Percentiles rank a stretch among this genome's conserved stretches.
Evolutionary conservation across 2,797 vertebrate species (phyloP).

Genomic region (Syngnathus acus): DNA sequence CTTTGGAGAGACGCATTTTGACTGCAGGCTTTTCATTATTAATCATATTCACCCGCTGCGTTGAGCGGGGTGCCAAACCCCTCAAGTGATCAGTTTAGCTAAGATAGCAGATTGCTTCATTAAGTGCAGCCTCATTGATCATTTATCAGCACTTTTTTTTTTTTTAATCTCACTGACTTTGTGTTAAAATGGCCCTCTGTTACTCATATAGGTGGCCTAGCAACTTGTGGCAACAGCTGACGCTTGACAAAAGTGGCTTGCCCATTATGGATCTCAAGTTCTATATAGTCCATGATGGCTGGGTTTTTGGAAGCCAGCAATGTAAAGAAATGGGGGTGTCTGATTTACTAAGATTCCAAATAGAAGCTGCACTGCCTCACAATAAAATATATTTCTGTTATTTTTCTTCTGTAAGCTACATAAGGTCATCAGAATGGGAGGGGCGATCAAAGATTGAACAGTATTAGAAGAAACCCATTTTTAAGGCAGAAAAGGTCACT

Average conservation of each 20-base stretch:
- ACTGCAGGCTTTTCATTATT: constrained; percentile 5
- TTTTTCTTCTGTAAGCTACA: not conserved
- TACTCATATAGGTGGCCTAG: not conserved
- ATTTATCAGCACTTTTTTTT: not conserved
- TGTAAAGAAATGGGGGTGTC: constrained; percentile 17
- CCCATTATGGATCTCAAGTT: not conserved
- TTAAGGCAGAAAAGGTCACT: not conserved
- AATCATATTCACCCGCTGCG: not conserved
- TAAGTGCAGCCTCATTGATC: constrained; percentile 4
- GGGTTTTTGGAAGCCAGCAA: constrained; percentile 19
- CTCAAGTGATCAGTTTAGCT: constrained; percentile 6
- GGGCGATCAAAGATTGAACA: not conserved
- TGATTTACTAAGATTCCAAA: constrained; percentile 10
- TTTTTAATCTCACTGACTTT: not conserved
- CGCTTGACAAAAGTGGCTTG: not conserved
- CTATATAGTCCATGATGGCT: not conserved
- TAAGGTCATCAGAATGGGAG: not conserved
- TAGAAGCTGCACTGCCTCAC: not conserved
- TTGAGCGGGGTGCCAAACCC: not conserved
- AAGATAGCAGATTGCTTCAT: constrained; percentile 7
- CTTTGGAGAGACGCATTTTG: not conserved
- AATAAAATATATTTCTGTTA: not conserved
- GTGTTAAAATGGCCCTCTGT: not conserved
- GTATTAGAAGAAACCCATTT: not conserved
- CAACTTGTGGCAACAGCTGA: not conserved